Percentiles rank a stretch among this genome's conserved stretches.
Evolutionary conservation across 2,797 vertebrate genomes (phyloP).

Genomic region (Amphiprion clarkii): DNA sequence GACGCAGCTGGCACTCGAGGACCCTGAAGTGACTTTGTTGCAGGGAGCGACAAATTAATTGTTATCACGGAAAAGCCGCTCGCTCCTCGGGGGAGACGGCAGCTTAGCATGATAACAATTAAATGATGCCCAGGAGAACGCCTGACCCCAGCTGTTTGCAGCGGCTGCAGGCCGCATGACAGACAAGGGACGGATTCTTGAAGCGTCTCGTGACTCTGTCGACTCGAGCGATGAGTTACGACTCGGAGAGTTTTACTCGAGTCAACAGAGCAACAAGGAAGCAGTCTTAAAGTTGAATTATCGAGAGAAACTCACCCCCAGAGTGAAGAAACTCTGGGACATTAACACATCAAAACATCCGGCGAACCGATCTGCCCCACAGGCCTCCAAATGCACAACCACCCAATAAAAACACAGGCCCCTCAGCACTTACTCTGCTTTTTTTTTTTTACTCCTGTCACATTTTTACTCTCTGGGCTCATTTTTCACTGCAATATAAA

Average conservation of each 20-base stretch:
- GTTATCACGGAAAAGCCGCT: conserved; percentile 37
- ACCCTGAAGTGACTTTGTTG: conserved; percentile 57
- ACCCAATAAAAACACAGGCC: too few species aligned
- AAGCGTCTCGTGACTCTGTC: conserved; percentile 19
- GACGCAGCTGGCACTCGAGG: conserved; percentile 49
- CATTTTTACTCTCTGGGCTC: too few species aligned
- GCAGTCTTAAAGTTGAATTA: background rate
- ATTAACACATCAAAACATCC: too few species aligned
- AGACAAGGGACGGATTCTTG: conserved; percentile 24
- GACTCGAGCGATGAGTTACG: background rate
- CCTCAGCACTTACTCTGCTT: too few species aligned
- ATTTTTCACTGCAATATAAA: too few species aligned
- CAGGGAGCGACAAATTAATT: conserved; percentile 42
- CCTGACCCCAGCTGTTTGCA: conserved; percentile 58
- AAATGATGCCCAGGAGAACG: conserved; percentile 48
- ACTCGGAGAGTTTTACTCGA: background rate
- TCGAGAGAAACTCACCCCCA: too few species aligned
- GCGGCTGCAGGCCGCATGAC: conserved; percentile 53
- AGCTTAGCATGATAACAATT: conserved; percentile 48
- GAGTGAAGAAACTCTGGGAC: too few species aligned
- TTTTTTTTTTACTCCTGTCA: too few species aligned
- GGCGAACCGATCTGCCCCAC: too few species aligned
- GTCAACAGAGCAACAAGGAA: background rate
- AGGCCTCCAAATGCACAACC: too few species aligned
- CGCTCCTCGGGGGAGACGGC: conserved; percentile 14